Percentiles rank a stretch among this genome's conserved stretches.
Evolutionary conservation across 64 coral and sea anemone species (phyloP).

Genomic region (Montipora capricornis): DNA sequence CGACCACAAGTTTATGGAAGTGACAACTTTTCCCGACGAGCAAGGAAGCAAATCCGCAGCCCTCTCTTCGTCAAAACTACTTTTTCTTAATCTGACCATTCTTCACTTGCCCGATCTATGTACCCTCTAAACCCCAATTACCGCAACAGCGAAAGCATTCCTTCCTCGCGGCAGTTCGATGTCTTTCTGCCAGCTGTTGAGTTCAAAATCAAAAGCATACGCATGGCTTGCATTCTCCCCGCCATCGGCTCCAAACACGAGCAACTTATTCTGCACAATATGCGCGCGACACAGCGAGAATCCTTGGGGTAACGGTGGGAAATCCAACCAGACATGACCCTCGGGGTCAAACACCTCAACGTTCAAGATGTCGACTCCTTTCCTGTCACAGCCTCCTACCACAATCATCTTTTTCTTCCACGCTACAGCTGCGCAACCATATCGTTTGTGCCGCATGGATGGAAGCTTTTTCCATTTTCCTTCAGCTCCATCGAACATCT

Average conservation of each 20-base stretch:
- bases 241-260: constrained; percentile 83
- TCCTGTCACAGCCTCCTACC: constrained; percentile 85
- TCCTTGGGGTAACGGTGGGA: constrained; percentile 63
- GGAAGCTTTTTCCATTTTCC: constrained; percentile 82
- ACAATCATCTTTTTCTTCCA: constrained; percentile 72
- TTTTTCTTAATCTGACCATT: no score
- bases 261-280: constrained; percentile 76
- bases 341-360: constrained; percentile 75
- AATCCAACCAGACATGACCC: constrained; percentile 56
- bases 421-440: constrained; percentile 75
- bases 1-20: no score
- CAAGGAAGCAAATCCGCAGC: no score
- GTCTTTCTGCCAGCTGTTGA: constrained; percentile 68
- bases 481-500: constrained; percentile 75
- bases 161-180: constrained; percentile 64
- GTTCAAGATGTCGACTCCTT: constrained; percentile 69
- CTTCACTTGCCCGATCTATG: no score
- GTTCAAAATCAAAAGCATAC: constrained; percentile 81
- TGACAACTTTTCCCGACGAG: no score
- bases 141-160: constrained; percentile 72
- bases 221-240: constrained; percentile 24
- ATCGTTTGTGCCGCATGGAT: constrained; percentile 77
- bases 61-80: no score
- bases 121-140: constrained; percentile 60
- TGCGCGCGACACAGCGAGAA: constrained; percentile 78